Conservation (phyloP, 2,113 vertebrate genomes). For the Grallaria varia region DNA sequence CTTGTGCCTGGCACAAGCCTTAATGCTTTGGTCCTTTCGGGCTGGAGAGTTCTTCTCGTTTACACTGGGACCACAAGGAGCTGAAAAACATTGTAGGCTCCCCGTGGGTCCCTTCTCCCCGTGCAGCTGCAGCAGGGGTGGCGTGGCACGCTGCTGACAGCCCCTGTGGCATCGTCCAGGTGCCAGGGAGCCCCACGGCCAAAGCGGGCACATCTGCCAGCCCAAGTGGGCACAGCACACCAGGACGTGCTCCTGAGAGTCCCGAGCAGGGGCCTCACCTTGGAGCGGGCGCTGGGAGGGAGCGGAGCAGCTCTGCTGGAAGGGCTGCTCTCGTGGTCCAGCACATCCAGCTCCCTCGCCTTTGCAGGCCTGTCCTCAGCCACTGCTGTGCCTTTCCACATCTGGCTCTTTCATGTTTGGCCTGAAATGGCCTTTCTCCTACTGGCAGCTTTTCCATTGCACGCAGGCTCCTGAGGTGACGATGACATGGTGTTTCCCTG, state of each 20-base stretch:
- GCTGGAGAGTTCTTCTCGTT: neutral
- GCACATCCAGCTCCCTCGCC: fast-evolving
- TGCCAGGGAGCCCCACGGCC: neutral
- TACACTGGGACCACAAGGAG: neutral
- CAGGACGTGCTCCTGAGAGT: neutral
- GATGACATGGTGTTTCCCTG: neutral
- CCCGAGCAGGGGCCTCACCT: neutral
- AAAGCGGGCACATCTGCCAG: neutral
- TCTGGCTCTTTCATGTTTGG: constrained; percentile 13
- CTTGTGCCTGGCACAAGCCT: neutral
- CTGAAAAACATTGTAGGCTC: neutral
- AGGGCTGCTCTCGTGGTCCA: neutral
- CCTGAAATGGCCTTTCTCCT: constrained; percentile 17
- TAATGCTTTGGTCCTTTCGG: neutral
- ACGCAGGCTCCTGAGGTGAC: neutral
- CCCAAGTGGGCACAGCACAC: neutral
- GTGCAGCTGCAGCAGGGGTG: neutral
- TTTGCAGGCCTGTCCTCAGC: neutral
- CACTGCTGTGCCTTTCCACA: neutral
- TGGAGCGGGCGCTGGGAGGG: fast-evolving
- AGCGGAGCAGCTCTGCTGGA: neutral
- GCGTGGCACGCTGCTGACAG: neutral
- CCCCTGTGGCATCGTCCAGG: fast-evolving
- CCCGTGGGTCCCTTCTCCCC: neutral
- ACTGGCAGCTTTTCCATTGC: neutral